Conservation (phyloP, 2,888 invertebrate genomes). For the Drosophila percnosoma region DNA sequence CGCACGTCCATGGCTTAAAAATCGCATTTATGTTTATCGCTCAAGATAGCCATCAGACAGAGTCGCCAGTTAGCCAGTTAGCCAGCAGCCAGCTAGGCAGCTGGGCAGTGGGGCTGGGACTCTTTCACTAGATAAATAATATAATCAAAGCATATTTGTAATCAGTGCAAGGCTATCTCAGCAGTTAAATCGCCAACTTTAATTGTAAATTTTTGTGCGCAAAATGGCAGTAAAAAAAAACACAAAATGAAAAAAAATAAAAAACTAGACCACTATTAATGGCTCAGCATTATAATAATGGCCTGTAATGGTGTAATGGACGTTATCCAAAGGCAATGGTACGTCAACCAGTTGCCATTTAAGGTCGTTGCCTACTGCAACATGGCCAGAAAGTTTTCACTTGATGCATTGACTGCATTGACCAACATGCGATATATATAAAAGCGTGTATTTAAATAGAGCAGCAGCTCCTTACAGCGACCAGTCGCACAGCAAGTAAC, state of each 20-base stretch:
- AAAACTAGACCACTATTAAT: constrained; percentile 54
- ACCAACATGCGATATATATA: constrained; percentile 44
- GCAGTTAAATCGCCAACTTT: constrained; percentile 76
- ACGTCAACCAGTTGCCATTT: constrained; percentile 70
- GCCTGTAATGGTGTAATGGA: constrained; percentile 63
- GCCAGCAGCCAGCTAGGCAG: not conserved
- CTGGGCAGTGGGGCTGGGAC: constrained; percentile 1
- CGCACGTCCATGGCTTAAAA: constrained; percentile 34
- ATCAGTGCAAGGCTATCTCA: constrained; percentile 74
- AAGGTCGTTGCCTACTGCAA: constrained; percentile 57
- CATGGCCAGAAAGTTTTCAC: constrained; percentile 75
- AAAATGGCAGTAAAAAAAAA: constrained; percentile 30
- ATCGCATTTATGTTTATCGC: constrained; percentile 63
- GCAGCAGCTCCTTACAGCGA: constrained; percentile 41
- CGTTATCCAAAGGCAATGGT: constrained; percentile 69
- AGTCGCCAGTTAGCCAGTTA: not conserved
- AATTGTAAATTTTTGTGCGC: constrained; percentile 72
- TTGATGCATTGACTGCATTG: constrained; percentile 71
- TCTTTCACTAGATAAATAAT: constrained; percentile 80
- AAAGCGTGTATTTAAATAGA: constrained; percentile 24
- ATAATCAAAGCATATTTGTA: constrained; percentile 73
- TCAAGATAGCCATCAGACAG: constrained; percentile 64
- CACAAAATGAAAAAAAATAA: not conserved
- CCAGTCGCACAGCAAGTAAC: constrained; percentile 44
- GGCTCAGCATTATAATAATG: constrained; percentile 74